These are phyloP conservation scores for Anarhynchus alexandrinus DNA, from an alignment of 2,113 vertebrate genomes.

Conservation along the genomic window DNA sequence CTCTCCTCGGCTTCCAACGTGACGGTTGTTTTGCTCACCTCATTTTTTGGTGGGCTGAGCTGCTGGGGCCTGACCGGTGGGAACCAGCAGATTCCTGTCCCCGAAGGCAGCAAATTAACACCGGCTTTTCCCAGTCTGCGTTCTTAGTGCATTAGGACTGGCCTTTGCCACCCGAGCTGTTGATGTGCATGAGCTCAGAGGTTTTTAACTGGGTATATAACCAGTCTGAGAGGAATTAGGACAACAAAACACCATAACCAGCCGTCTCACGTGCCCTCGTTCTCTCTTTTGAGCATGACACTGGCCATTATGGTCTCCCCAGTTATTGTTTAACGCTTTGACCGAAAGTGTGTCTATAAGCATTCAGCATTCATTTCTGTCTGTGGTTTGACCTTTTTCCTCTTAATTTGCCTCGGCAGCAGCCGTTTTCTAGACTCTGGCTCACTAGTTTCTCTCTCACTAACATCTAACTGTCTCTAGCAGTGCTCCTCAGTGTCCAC, in stretches of 20 bases:
- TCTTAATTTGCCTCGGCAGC: background rate
- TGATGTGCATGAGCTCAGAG: background rate
- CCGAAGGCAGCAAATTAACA: slow-evolving; percentile 15
- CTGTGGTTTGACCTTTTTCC: background rate
- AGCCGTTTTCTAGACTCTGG: background rate
- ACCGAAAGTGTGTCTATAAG: background rate
- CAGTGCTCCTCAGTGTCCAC: background rate
- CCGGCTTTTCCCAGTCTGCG: background rate
- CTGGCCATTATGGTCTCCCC: background rate
- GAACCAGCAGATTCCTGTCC: background rate
- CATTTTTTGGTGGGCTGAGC: background rate
- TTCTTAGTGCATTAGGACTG: background rate
- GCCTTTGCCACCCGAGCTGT: slow-evolving; percentile 38
- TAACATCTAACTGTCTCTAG: background rate
- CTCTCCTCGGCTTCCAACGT: background rate
- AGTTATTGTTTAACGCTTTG: background rate
- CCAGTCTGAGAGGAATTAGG: background rate
- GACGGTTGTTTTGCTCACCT: background rate
- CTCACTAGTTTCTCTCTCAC: background rate
- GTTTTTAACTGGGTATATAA: slow-evolving; percentile 2
- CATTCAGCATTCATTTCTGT: background rate
- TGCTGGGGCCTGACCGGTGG: background rate
- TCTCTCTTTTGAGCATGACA: background rate
- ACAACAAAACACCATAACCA: background rate
- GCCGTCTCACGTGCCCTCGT: background rate